Base-by-base conservation (phyloP, 2,888 invertebrate genomes). In the Holacanthella duospinosa region DNA sequence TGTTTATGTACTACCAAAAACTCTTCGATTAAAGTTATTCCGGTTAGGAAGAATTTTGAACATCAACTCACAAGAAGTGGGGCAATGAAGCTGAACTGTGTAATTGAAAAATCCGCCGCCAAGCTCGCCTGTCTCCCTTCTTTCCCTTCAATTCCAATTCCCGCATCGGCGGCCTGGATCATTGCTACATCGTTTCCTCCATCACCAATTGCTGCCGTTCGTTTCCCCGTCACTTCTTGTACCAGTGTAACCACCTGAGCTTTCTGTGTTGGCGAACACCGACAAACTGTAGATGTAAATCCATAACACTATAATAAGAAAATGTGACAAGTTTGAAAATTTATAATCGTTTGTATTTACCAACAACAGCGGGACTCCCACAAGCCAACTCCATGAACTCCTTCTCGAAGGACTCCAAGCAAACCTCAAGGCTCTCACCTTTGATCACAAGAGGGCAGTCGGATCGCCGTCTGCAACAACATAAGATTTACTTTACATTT, bases 31-130 rank as follows among this genome's bases (percentile, higher is more conserved):
- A 36, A 16, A 36, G 6, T 36, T 36, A 36, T 6, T 36, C 36
- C 6, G 6, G 6, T 36, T 6, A 6, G 6, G 16, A 6, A 36
- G 9, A 12, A 36, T 16, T 6, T 36, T 12, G 6, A 16, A 12
- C 16, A 6, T 12, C 16, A 36, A 36, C 36, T 36, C 16, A 36
- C 36, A 64, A 95, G 79, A 64, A 96, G 81, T 29, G 88, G 84
- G 48, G 88, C 87, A 71, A 96, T 84, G 75, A 86, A 84, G 61
- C 87, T 84, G 79, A 97, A 95, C 78, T 92, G 88, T 2, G 89
- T 87, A 74, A 95, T 86, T 75, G 93, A 93, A 77, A 95, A 97
- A 79, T 97, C 97, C n/a, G 96, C 95, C 28, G 97, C 96, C 64
- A 97, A 80, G 44, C 94, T 93, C 0, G 96, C 93, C 75, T 93